phyloP scores from a whole-genome alignment of 2,888 invertebrate genomes.

The Stenoptilia bipunctidactyla region DNA sequence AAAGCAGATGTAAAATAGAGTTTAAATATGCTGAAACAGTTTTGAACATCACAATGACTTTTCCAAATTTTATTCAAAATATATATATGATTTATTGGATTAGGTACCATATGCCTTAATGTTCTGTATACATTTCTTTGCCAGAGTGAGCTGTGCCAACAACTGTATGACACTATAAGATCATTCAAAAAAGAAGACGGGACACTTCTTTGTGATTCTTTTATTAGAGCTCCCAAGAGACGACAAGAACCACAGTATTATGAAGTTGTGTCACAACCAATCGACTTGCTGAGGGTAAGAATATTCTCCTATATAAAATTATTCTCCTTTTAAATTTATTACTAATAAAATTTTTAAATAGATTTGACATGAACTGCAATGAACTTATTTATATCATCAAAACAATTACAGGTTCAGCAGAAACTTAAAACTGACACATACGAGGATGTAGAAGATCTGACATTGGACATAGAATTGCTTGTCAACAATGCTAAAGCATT shows the following conservation, averaged over 20 bases:
- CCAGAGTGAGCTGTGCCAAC: slow-evolving; percentile 89
- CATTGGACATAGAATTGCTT: slow-evolving; percentile 90
- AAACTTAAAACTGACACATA: slow-evolving; percentile 98
- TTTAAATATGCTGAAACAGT: no score
- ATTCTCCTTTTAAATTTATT: no score
- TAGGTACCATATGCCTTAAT: no score
- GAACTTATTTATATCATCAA: no score
- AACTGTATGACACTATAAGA: slow-evolving; percentile 91
- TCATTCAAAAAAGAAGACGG: slow-evolving; percentile 95
- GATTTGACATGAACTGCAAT: no score
- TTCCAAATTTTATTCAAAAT: no score
- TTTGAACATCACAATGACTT: no score
- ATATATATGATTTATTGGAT: no score
- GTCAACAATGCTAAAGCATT: slow-evolving; percentile 96
- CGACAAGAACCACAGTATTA: slow-evolving; percentile 93
- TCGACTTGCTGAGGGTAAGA: slow-evolving; percentile 86
- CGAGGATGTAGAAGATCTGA: slow-evolving; percentile 91
- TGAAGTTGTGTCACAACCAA: slow-evolving; percentile 93
- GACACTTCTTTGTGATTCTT: slow-evolving; percentile 89
- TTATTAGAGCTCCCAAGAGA: slow-evolving; percentile 94
- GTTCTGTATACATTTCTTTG: no score
- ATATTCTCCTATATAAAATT: no score
- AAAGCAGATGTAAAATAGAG: no score
- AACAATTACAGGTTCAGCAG: slow-evolving; percentile 84
- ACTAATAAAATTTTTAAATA: no score